Evolutionary conservation across 2,113 vertebrate species (phyloP), one percentile per base, ranked within the genome.

Genomic region (Sciurus niger): DNA sequence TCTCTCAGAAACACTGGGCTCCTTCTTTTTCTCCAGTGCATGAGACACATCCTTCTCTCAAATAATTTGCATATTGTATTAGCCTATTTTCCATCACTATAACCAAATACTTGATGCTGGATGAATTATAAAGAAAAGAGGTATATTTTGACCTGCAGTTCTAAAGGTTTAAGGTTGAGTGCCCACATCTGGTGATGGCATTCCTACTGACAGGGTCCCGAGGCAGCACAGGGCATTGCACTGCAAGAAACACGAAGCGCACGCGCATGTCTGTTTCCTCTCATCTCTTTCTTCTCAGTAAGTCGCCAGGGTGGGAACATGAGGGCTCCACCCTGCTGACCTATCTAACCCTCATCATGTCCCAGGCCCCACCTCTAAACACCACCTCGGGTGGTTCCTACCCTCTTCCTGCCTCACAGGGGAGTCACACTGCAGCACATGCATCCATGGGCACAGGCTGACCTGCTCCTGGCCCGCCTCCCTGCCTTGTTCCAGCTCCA

Each of bases 11-110:
- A 25, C 0, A 0, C 37, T 14, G 43, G 25, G 30, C 58, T 77
- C 24, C 17, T 72, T 43, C 12, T 10, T 74, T 1, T 40, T 91
- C 37, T 43, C 6, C 1, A 37, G 8, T 0, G 1, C 9, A 5
- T 11, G 12, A 37, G 34, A 20, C 43, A 24, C 2, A 9, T 3
- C 8, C 12, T 14, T 67, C 17, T 48, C 30, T 74, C 6, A 12
- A 5, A 24, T 6, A 24, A 6, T 83, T 51, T 83, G 25, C 22
- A 14, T 72, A 87, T 78, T 70, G 37, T 73, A 53, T 37, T 12
- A 48, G 18, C 40, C 40, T 13, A 2, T 22, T 37, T 63, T 37
- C 25, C 51, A 67, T 22, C 8, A 24, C 40, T 80, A 10, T 40
- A 60, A 63, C 63, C 28, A 34, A 40, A 82, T 32, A 48, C 32